Evolutionary conservation across 2,888 invertebrate species (phyloP), one percentile per base, ranked within the genome.

Genomic region (Himalopsyche japonica): DNA sequence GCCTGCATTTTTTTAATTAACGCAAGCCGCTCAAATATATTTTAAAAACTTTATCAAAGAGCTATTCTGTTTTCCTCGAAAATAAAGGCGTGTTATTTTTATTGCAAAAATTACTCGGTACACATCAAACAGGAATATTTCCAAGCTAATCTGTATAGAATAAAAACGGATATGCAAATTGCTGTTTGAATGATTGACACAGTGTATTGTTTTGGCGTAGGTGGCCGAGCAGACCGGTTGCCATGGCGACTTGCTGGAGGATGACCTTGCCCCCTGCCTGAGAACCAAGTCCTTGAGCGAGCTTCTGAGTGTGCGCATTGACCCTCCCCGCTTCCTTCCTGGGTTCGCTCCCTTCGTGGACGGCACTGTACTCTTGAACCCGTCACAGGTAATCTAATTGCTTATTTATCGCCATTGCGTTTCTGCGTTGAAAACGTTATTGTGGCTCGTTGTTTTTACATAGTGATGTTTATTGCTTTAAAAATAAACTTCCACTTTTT

Each of bases 331-430:
- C 88, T 97, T 97, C 90, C 93, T 98, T 82, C 95, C 97, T 48
- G 97, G 97, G 30, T 98, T 98, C 89, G 98, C 98, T n/a, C 98
- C 98, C 3, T 98, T 98, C 90, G 95, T 98, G 88, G 98, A 98
- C 90, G 98, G 98, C 88, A 97, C 97, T 34, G 96, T 97, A 87
- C 94, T 97, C 87, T 94, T 95, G 81, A 94, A 94, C 89, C 94
- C 95, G 82, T 91, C 91, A 89, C 93, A 91, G 90, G 94, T 94
- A 91, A 91, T 79, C 70, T 70, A 70, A 70, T 70, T 70, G 70
- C 70, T 70, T 70, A 70, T 70, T 30, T 70, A 70, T 70, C 70
- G 30, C 70, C 24, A 27, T 27, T 24, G 20, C 70, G 70, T 70
- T 70, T 70, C 15, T 70, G 70, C 15, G 70, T 70, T 70, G 70